Percentiles rank a stretch among this genome's conserved stretches.
These are phyloP conservation scores for Cepaea hortensis DNA, from an alignment of 2,888 invertebrate species.

Conservation along the genomic window DNA sequence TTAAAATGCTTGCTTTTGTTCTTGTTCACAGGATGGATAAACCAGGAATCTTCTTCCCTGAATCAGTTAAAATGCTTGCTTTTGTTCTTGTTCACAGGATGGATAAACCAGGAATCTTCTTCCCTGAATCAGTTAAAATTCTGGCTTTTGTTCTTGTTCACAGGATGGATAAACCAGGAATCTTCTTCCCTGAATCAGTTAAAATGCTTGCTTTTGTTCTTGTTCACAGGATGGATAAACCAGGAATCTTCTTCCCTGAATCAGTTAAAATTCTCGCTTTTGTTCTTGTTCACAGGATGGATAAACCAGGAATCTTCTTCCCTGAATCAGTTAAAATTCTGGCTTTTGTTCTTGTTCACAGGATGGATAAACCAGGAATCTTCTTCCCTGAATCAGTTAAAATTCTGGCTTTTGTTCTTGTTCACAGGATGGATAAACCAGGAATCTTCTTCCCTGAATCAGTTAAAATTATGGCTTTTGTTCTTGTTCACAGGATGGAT, in stretches of 20 bases:
- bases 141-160: not conserved
- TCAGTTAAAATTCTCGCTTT: no score
- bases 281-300: conserved; percentile 2
- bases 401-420: not conserved
- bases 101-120: conserved; percentile 17
- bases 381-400: conserved; percentile 28
- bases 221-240: conserved; percentile 18
- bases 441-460: conserved; percentile 18
- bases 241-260: conserved; percentile 17
- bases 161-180: conserved; percentile 23
- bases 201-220: not conserved
- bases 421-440: conserved; percentile 22
- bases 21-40: conserved; percentile 15
- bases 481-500: conserved; percentile 8
- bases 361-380: conserved; percentile 17
- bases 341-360: not conserved
- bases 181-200: conserved; percentile 22
- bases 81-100: not conserved
- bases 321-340: no score
- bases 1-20: not conserved
- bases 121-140: no score
- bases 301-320: conserved; percentile 16
- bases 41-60: conserved; percentile 17
- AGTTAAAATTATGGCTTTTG: no score
- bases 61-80: no score